Conservation (phyloP, 2,888 invertebrate species). For the Bruchidius siliquastri region DNA sequence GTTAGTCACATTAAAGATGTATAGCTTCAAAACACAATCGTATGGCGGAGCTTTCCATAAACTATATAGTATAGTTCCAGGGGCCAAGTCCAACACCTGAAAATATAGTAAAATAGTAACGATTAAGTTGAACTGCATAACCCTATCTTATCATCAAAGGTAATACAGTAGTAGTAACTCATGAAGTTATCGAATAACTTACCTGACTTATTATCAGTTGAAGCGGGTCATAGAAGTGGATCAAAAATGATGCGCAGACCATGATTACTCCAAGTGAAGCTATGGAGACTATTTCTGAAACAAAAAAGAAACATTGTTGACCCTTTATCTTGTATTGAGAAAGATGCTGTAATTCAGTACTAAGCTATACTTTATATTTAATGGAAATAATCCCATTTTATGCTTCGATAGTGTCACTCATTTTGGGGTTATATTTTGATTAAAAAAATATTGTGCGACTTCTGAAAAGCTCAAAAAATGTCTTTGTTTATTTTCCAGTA, state of each 20-base stretch:
- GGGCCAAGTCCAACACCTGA: slow-evolving; percentile 33
- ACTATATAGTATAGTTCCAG: slow-evolving; percentile 55
- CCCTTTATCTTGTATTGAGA: neutral
- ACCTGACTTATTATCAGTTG: slow-evolving; percentile 37
- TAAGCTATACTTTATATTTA: too few species aligned
- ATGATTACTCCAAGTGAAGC: slow-evolving; percentile 39
- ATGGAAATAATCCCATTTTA: too few species aligned
- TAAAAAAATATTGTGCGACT: neutral
- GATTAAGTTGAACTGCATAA: too few species aligned
- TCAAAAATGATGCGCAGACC: slow-evolving; percentile 37
- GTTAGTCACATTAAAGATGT: slow-evolving; percentile 80
- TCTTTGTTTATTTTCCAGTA: neutral
- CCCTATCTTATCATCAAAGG: too few species aligned
- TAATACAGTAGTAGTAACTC: neutral
- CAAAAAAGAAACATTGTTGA: slow-evolving; percentile 17
- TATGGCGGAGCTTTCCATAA: slow-evolving; percentile 64
- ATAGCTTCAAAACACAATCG: slow-evolving; percentile 61
- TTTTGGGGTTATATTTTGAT: too few species aligned
- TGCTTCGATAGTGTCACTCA: too few species aligned
- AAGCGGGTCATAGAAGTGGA: slow-evolving; percentile 39
- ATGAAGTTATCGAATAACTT: slow-evolving; percentile 13
- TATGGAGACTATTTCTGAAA: slow-evolving; percentile 39
- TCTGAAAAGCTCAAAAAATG: neutral
- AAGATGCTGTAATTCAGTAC: too few species aligned
- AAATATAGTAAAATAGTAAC: slow-evolving; percentile 14